Evolutionary conservation across 2,113 vertebrate species (phyloP), one percentile per base, ranked within the genome.

Genomic region (Eulemur rufifrons): DNA sequence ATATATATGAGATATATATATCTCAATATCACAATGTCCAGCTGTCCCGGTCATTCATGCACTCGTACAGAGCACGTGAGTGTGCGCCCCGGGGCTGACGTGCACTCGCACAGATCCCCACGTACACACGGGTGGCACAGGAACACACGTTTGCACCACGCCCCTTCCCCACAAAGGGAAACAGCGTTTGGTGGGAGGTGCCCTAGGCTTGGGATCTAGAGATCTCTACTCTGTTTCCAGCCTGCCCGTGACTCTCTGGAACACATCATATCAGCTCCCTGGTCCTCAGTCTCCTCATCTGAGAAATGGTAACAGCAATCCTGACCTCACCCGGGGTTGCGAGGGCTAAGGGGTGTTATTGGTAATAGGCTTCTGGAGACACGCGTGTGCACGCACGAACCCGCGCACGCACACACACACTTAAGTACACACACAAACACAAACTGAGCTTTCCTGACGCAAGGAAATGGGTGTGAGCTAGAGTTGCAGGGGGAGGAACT

Each of bases 11-110:
- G 5, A 42, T 42, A 42, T 47, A 14, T 14, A 50, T 59, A 23
- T 59, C 56, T 3, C 23, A 61, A 27, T 25, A 61, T 25, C 59
- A 61, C 59, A 61, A 61, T 61, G 52, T 52, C 5, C 2, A 32
- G 5, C 12, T 32, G 25, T 71, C 29, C 42, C 9, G 13, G 8
- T 27, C 54, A 47, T 27, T 17, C 32, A 9, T 6, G 39, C 56
- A 14, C 20, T 21, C 4, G 14, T 17, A 29, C 20, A 25, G 68
- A 69, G 59, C 8, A 10, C 0, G 0, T 25, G 73, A 8, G 5
- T 34, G 5, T 34, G 32, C 52, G 84, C 27, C 7, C 37, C 18
- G 10, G 6, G 47, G 54, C n/a, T 0, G 45, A 20, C 6, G 82
- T 34, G 27, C 63, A 34, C 23, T 47, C 29, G 4, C 3, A 29